Evolutionary conservation across 2,888 invertebrate genomes (phyloP).

Genomic region (Drosophila diplacantha): DNA sequence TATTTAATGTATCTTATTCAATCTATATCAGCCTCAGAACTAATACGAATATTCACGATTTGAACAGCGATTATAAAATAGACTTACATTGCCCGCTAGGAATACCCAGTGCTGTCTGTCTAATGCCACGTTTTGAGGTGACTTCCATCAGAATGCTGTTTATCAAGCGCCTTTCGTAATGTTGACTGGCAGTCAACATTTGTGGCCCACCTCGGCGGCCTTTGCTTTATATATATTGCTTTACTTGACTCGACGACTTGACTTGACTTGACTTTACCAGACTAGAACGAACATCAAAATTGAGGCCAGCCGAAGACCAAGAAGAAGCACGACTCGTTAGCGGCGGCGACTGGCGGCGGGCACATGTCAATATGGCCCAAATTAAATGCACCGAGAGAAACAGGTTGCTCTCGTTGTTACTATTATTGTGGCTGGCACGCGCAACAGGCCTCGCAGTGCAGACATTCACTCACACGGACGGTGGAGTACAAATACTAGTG

Average conservation of each 20-base stretch:
- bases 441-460: constrained; percentile 55
- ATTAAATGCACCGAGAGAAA: constrained; percentile 56
- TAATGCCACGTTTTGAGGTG: constrained; percentile 6
- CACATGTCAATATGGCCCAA: constrained; percentile 71
- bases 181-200: constrained; percentile 30
- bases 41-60: not conserved
- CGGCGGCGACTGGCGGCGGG: constrained; percentile 37
- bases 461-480: constrained; percentile 51
- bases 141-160: constrained; percentile 28
- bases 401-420: constrained; percentile 49
- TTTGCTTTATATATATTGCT: constrained; percentile 16
- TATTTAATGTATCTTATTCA: no score
- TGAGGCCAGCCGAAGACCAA: constrained; percentile 43
- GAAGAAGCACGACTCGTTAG: constrained; percentile 53
- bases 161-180: constrained; percentile 39
- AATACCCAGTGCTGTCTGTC: not conserved
- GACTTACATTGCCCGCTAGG: not conserved
- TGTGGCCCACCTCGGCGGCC: constrained; percentile 43
- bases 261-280: constrained; percentile 47
- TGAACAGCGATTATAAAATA: constrained; percentile 19
- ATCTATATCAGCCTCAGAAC: not conserved
- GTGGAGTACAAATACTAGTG: constrained; percentile 6
- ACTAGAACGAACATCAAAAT: constrained; percentile 49
- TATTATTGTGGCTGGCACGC: constrained; percentile 52
- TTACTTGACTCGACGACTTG: constrained; percentile 7